These are phyloP conservation scores for Venustoraphidia nigricollis DNA, from an alignment of 2,888 invertebrate genomes.

Conservation along the genomic window DNA sequence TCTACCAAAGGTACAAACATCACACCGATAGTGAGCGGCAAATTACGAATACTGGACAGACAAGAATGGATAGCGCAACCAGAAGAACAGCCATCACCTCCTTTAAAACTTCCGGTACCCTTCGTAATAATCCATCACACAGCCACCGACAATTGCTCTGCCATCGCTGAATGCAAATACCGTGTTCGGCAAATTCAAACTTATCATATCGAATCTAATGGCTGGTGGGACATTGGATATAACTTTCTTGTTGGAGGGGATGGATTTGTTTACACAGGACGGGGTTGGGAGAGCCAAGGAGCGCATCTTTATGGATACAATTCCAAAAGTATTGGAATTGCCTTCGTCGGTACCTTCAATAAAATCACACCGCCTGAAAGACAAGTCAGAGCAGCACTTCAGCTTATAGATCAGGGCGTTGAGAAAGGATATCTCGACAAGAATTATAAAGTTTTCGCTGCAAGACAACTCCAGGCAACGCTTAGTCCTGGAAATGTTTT, in stretches of 20 bases:
- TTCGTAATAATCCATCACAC: constrained; percentile 40
- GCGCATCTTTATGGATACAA: constrained; percentile 50
- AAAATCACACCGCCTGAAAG: constrained; percentile 28
- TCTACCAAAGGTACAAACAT: constrained; percentile 7
- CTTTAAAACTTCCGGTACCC: constrained; percentile 18
- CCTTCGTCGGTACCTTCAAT: constrained; percentile 49
- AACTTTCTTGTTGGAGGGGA: constrained; percentile 65
- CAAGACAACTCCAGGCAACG: constrained; percentile 42
- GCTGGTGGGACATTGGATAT: constrained; percentile 48
- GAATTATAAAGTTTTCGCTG: constrained; percentile 47
- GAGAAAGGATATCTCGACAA: constrained; percentile 34
- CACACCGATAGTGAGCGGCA: constrained; percentile 15
- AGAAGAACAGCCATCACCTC: constrained; percentile 27
- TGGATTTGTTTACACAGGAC: constrained; percentile 57
- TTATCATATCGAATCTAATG: constrained; percentile 41
- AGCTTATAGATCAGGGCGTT: constrained; percentile 41
- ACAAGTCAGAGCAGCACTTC: constrained; percentile 38
- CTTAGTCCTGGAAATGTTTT: constrained; percentile 46
- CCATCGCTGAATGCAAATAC: constrained; percentile 37
- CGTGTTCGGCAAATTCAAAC: constrained; percentile 41
- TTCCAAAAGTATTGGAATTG: constrained; percentile 41
- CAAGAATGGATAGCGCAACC: constrained; percentile 48
- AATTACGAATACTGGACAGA: constrained; percentile 36
- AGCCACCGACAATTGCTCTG: constrained; percentile 34
- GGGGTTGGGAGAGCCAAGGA: constrained; percentile 53